A percentile compares a stretch with the other conserved stretches of the same genome.
These are phyloP conservation scores for Patiria miniata DNA, from an alignment of 35 echinoderm and acorn worm genomes.

Conservation along the genomic window DNA sequence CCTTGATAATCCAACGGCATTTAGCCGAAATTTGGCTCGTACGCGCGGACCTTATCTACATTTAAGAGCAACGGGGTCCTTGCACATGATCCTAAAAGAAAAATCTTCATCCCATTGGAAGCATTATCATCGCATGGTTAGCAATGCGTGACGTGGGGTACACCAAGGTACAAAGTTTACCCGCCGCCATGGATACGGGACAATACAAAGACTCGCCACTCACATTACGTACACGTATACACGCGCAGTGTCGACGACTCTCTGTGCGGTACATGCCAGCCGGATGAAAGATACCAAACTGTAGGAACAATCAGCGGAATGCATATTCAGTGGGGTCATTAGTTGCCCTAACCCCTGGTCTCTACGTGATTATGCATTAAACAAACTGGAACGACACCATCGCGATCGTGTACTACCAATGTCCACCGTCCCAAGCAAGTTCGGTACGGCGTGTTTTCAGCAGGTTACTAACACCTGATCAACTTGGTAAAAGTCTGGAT, in stretches of 20 bases:
- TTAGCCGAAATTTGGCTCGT: no score
- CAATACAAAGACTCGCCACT: not conserved
- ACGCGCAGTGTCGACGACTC: not conserved
- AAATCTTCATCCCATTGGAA: no score
- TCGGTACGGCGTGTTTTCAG: not conserved
- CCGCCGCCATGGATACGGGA: conserved; percentile 2
- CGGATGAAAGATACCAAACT: not conserved
- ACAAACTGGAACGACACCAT: not conserved
- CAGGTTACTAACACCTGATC: not conserved
- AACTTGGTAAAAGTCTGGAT: not conserved
- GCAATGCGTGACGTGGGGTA: not conserved
- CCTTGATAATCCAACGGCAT: no score
- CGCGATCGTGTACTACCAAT: not conserved
- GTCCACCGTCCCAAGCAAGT: not conserved
- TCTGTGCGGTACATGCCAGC: not conserved
- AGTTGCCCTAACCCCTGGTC: conserved; percentile 11
- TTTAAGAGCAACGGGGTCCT: no score
- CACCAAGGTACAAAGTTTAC: conserved; percentile 10
- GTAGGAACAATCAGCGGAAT: not conserved
- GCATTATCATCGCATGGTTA: no score
- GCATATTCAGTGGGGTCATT: conserved; percentile 24
- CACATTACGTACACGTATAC: not conserved
- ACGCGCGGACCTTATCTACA: no score
- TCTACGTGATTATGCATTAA: not conserved
- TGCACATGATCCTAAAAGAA: no score